These are phyloP conservation scores for Chironex yamaguchii DNA, from an alignment of 30 jellyfish, hydroid and myxozoan genomes.

Conservation along the genomic window DNA sequence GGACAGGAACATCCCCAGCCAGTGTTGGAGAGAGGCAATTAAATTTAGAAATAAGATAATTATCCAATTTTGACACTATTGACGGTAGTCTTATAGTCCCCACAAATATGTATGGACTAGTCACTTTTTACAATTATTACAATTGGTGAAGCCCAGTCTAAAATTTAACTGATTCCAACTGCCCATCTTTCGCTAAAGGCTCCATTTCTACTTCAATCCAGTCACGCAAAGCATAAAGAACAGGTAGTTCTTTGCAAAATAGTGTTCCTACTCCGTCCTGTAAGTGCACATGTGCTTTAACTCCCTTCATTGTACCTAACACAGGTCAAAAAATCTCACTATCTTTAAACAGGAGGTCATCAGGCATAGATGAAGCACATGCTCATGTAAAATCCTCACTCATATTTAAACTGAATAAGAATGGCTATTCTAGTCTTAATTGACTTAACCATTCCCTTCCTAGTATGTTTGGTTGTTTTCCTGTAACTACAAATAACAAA, in stretches of 20 bases:
- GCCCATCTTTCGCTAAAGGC: constrained; percentile 8
- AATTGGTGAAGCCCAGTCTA: no score
- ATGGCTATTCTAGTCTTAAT: constrained; percentile 27
- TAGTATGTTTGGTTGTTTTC: constrained; percentile 2
- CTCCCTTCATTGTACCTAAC: no score
- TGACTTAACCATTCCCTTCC: constrained; percentile 9
- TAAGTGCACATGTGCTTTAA: no score
- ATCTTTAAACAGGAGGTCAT: no score
- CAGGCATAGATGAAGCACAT: no score
- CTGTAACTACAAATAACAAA: no score
- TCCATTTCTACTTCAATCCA: constrained; percentile 59
- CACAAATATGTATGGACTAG: constrained; percentile 46
- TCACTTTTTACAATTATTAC: no score
- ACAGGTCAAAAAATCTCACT: no score
- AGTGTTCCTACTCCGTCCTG: no score
- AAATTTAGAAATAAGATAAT: constrained; percentile 58
- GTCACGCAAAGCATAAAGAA: constrained; percentile 59
- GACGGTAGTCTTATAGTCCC: constrained; percentile 63
- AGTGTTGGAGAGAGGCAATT: constrained; percentile 20
- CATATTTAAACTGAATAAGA: not conserved
- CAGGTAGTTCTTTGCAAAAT: constrained; percentile 71
- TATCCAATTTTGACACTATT: constrained; percentile 46
- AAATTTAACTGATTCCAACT: not conserved
- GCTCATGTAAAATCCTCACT: no score
- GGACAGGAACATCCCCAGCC: no score